A percentile compares a stretch with the other conserved stretches of the same genome.
Conservation (phyloP, 2,888 invertebrate species). For the Drosophila colorata region DNA sequence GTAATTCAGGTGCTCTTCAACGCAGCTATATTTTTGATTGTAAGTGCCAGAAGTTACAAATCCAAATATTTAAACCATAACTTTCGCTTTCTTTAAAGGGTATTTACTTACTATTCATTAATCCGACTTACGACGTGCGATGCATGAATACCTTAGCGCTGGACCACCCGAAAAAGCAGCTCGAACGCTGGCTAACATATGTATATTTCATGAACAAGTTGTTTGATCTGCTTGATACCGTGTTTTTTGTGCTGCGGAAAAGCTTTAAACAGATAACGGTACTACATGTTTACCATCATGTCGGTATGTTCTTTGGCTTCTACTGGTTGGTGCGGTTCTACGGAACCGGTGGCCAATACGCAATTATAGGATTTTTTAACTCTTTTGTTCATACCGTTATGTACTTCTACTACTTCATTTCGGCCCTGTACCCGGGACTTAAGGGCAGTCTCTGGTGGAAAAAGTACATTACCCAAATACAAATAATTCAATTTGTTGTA, state of each 20-base stretch:
- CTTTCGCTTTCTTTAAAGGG: slow-evolving; percentile 3
- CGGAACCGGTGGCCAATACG: slow-evolving; percentile 87
- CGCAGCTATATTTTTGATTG: slow-evolving; percentile 85
- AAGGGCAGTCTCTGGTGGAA: slow-evolving; percentile 86
- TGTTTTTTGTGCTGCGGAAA: slow-evolving; percentile 95
- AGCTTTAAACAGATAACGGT: slow-evolving; percentile 94
- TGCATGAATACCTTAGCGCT: slow-evolving; percentile 24
- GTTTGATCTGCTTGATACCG: slow-evolving; percentile 91
- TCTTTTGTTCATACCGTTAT: slow-evolving; percentile 86
- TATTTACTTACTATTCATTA: background rate
- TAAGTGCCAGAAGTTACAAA: slow-evolving; percentile 45
- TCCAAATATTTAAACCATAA: background rate
- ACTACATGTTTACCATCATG: slow-evolving; percentile 95
- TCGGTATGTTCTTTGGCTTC: slow-evolving; percentile 89
- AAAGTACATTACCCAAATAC: slow-evolving; percentile 86
- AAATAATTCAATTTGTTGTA: slow-evolving; percentile 87
- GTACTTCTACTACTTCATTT: slow-evolving; percentile 86
- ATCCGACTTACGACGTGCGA: background rate
- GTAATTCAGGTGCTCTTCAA: slow-evolving; percentile 94
- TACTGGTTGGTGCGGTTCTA: slow-evolving; percentile 91
- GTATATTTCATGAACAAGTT: slow-evolving; percentile 86
- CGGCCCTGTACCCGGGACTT: slow-evolving; percentile 85
- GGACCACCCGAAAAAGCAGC: slow-evolving; percentile 18
- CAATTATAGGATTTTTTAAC: slow-evolving; percentile 85
- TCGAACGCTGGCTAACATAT: slow-evolving; percentile 49